A percentile compares a stretch with the other conserved stretches of the same genome.
These are phyloP conservation scores for Clarias pachynema DNA, from an alignment of 2,797 vertebrate genomes.

Conservation along the genomic window DNA sequence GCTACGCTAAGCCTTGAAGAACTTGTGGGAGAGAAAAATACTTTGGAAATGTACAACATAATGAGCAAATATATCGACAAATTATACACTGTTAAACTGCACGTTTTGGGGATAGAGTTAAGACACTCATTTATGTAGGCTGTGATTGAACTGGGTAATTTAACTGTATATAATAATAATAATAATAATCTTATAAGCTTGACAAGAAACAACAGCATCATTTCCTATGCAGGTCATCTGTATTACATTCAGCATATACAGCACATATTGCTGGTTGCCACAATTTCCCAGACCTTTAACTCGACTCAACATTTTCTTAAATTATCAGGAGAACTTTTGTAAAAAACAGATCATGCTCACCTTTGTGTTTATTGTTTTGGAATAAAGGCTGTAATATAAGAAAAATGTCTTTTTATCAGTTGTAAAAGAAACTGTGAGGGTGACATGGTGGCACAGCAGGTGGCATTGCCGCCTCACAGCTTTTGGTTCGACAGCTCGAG, in stretches of 20 bases:
- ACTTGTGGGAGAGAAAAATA: slow-evolving; percentile 52
- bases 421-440: not conserved
- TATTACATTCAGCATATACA: not conserved
- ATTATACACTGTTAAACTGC: not conserved
- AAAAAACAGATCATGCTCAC: not conserved
- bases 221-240: not conserved
- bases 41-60: slow-evolving; percentile 27
- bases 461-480: no score
- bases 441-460: not conserved
- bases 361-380: not conserved
- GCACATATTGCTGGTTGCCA: not conserved
- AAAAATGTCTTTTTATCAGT: not conserved
- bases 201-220: not conserved
- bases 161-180: not conserved
- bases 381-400: not conserved
- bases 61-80: not conserved
- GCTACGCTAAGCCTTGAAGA: slow-evolving; percentile 63
- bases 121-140: not conserved
- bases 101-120: slow-evolving; percentile 2
- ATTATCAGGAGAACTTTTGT: not conserved
- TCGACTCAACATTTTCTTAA: not conserved
- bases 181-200: not conserved
- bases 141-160: not conserved
- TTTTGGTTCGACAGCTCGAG: not conserved
- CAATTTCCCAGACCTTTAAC: not conserved